These are phyloP conservation scores for Buathra laborator DNA, from an alignment of 2,888 invertebrate genomes.

Conservation along the genomic window DNA sequence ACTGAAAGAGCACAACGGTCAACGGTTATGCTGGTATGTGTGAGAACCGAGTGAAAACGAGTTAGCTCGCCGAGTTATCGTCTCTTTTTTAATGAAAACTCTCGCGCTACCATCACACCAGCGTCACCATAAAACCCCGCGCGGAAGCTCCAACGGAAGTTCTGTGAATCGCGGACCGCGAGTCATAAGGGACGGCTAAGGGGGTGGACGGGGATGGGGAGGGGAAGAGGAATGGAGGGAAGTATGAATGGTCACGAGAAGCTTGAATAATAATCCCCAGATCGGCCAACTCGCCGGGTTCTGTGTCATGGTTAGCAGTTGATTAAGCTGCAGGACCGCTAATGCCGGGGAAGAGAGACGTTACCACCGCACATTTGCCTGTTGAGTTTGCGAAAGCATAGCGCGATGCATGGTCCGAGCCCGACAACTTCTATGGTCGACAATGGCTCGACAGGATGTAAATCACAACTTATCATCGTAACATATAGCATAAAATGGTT, in stretches of 20 bases:
- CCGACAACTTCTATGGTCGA: background rate
- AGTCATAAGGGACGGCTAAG: slow-evolving; percentile 8
- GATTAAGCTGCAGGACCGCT: slow-evolving; percentile 70
- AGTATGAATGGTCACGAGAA: slow-evolving; percentile 50
- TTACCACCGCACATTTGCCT: slow-evolving; percentile 57
- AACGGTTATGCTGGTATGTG: background rate
- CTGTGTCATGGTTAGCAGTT: slow-evolving; percentile 71
- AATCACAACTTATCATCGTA: slow-evolving; percentile 42
- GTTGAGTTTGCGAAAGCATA: slow-evolving; percentile 14
- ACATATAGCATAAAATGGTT: slow-evolving; percentile 10
- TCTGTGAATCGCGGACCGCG: slow-evolving; percentile 8
- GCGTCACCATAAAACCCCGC: slow-evolving; percentile 5
- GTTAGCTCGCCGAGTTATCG: slow-evolving; percentile 39
- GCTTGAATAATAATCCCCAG: slow-evolving; percentile 73
- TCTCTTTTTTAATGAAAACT: slow-evolving; percentile 46
- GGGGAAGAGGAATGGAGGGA: background rate
- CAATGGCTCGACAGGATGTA: slow-evolving; percentile 5
- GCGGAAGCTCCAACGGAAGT: slow-evolving; percentile 10
- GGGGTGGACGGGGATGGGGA: background rate
- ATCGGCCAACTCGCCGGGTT: slow-evolving; percentile 65
- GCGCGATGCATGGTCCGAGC: background rate
- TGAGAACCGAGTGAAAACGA: slow-evolving; percentile 28
- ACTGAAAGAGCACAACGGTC: background rate
- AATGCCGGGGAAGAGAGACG: slow-evolving; percentile 69
- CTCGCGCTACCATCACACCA: background rate